phyloP scores from a whole-genome alignment of 2,113 vertebrate genomes.

The Pangasianodon hypophthalmus region DNA sequence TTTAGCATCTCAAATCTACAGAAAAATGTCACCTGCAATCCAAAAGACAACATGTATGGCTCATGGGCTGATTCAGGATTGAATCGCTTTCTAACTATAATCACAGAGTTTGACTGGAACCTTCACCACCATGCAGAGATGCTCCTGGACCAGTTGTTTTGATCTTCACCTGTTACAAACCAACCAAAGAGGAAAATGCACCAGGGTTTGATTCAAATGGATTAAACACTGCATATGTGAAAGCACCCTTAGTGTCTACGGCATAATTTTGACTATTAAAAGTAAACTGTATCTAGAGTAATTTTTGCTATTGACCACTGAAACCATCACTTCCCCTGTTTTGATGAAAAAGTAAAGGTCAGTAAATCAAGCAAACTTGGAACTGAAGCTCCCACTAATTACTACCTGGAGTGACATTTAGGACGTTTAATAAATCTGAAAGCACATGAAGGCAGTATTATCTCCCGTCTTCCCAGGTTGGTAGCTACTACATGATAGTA shows the following conservation, averaged over 20 bases:
- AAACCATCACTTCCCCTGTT: not conserved
- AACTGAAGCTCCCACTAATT: not conserved
- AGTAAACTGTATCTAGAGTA: not conserved
- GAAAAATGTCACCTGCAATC: not conserved
- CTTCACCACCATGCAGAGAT: not conserved
- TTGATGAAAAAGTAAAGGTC: not conserved
- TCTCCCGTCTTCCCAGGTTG: not conserved
- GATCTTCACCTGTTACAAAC: not conserved
- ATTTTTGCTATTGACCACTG: not conserved
- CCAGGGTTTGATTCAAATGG: no score
- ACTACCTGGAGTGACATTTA: not conserved
- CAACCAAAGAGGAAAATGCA: not conserved
- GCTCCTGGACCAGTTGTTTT: not conserved
- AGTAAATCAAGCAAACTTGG: slow-evolving; percentile 1
- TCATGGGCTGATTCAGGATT: not conserved
- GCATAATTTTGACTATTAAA: not conserved
- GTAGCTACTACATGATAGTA: not conserved
- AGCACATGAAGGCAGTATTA: not conserved
- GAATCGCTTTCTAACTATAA: not conserved
- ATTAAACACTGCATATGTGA: not conserved
- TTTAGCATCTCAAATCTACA: not conserved
- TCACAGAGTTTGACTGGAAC: not conserved
- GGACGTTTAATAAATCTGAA: not conserved
- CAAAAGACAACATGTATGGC: not conserved
- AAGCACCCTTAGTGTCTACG: not conserved